Evolutionary conservation across 2,888 invertebrate species (phyloP), one percentile per base, ranked within the genome.

Genomic region (Epirrhoe tristata): DNA sequence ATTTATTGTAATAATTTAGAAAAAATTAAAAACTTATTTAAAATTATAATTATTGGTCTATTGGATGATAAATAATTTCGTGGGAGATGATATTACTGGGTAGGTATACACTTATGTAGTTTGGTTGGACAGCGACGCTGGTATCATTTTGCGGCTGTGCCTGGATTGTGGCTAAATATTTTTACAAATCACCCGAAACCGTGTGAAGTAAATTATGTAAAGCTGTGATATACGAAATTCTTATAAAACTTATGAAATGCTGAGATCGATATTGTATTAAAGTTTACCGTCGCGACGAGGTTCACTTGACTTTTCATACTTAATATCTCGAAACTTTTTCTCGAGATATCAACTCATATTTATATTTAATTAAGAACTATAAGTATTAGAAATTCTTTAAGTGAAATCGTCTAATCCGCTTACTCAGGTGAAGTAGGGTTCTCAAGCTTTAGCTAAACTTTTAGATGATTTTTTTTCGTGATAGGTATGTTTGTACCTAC

Each of bases 371-470:
- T 48, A 51, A 14, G 72, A 66, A 66, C 32, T 68, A 73, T 70
- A 66, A 71, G 73, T 73, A 71, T 60, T 52, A 67, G 46, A 69
- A 67, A 57, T 59, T 69, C 58, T 74, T 73, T 62, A 52, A 71
- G 72, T 71, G 72, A 75, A 80, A 74, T 79, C 74, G 76, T 77
- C 59, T 84, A 81, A 82, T 77, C 75, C 72, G 84, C 85, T 85
- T 86, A 79, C 77, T 73, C 81, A 82, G 82, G 77, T 78, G 79
- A 77, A 71, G 81, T 89, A 88, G 88, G 84, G 81, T 83, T 84
- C 79, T 70, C 76, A 85, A 88, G 89, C 89, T 91, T 91, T 88
- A 90, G 91, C 83, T 75, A 78, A 79, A 81, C 82, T 86, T 85
- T 85, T 85, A 85, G 82, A 81, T 75, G 75, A 48, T 77, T 80